These are phyloP conservation scores for Limnephilus auricula DNA, from an alignment of 2,888 invertebrate species.

Conservation along the genomic window DNA sequence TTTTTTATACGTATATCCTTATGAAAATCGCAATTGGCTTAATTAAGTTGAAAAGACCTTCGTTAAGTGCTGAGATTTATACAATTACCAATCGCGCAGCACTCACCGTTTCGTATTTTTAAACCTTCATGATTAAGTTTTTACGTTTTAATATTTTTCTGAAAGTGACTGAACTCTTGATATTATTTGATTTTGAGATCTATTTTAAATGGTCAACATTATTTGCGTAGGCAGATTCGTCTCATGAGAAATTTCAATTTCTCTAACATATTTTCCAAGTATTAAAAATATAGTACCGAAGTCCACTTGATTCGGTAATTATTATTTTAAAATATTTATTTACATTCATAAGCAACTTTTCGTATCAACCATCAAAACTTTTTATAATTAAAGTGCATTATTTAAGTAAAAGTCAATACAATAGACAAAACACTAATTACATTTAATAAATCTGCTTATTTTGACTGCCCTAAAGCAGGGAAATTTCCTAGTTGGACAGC, in stretches of 20 bases:
- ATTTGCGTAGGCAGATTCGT: not conserved
- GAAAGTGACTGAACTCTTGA: not conserved
- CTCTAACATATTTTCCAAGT: not conserved
- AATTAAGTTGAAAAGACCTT: not conserved
- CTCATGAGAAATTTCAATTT: too few relatives aligned
- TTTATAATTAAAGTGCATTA: too few relatives aligned
- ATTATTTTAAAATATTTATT: not conserved
- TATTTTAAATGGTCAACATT: not conserved
- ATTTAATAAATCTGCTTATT: too few relatives aligned
- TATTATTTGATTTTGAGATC: not conserved
- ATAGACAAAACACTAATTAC: too few relatives aligned
- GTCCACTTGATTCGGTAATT: not conserved
- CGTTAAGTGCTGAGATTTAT: not conserved
- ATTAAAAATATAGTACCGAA: not conserved
- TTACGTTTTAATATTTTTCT: not conserved
- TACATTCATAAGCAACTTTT: too few relatives aligned
- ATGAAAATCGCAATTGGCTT: not conserved
- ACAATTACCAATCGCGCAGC: not conserved
- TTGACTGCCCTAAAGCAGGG: too few relatives aligned
- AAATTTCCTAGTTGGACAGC: too few relatives aligned
- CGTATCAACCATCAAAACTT: too few relatives aligned
- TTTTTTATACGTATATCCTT: not conserved
- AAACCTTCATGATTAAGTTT: too few relatives aligned
- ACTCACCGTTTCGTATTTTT: too few relatives aligned
- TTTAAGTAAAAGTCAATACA: too few relatives aligned